Evolutionary conservation across 92 coral and sea anemone genomes (phyloP), one percentile per base, ranked within the genome.

Genomic region (Epizoanthus stellaris): DNA sequence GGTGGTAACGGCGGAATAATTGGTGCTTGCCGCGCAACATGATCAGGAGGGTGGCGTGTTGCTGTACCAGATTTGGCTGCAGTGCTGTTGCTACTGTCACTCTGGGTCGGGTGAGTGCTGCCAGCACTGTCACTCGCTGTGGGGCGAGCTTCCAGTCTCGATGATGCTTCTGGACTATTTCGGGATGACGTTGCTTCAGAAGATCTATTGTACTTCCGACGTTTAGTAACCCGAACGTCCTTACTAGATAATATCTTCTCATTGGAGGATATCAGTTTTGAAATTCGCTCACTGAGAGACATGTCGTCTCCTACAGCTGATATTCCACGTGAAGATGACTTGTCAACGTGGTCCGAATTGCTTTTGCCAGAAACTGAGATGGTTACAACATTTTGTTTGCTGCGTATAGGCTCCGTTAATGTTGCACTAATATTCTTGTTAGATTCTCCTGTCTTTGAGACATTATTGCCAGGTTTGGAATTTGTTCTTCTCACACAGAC

Each of bases 1-100:
- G 99, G 99, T 34, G 99, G 99, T 58, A 96, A 95, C 23, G 97
- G 97, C 3, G 99, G 99, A 62, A 96, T 92, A 3, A 75, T 73
- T 38, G 96, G 93, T n/a, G 76, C 90, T 17, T 86, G 90, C 45
- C 80, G 74, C 12, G n/a, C 57, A 34, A 6, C 12, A 10, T 12
- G 10, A 9, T 52, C 56, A 52, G 56, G 10, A 11, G 11, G 11
- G 15, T 52, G 15, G 49, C 0, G 49, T 45, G 49, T 0, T 45
- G 49, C 9, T 45, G 49, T 45, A 45, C 49, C 6, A 45, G 49
- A 7, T 30, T 30, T 30, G 23, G 34, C 6, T 4, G 23, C 14
- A 25, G 21, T 7, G 38, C 38, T 58, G 53, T 20, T 53, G 19
- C 25, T 16, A 52, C 2, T 62, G 19, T 36, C 40, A 38, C 56